Evolutionary conservation across 2,888 invertebrate species (phyloP), one percentile per base, ranked within the genome.

Genomic region (Gisinianus flammeolus): DNA sequence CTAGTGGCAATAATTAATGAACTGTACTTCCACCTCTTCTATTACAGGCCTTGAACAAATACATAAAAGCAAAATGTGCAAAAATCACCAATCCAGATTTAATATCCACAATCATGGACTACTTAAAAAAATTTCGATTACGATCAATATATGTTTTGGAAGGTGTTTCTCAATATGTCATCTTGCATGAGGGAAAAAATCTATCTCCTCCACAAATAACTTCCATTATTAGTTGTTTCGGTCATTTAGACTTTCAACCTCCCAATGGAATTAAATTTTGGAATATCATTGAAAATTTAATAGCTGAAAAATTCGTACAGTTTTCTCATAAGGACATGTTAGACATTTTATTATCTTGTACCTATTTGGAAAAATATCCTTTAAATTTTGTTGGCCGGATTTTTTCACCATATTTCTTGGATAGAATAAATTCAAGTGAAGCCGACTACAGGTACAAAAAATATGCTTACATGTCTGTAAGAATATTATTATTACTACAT

Each of bases 321-420:
- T 88, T 92, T 77, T 87, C 87, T 77, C 87, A 89, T 33, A 88
- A 89, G 81, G 90, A 91, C 84, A 86, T 91, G 12, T 86, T 91
- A 56, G 90, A 91, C 78, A 88, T 92, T 79, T 86, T 92, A 77
- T 86, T 92, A n/a, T 89, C 91, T 10, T 91, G 90, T 85, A 88
- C 91, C 72, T 92, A 91, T 86, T 85, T 91, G 33, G 88, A 90
- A 71, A 89, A 90, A 85, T 90, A 90, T 86, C 92, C 92, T 5
- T 83, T 90, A 4, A 89, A 90, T 84, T 89, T 92, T 84, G 88
- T 90, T 0, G 88, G 89, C 31, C 89, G 88, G 85, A 87, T 92
- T 75, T 91, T 92, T 83, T 90, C 89, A 81, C 88, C 90, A 16
- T 89, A 90, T 81, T 91, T 92, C 85, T 86, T 92, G 78, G 88